These are phyloP conservation scores for Drosophila sproati DNA, from an alignment of 1,140 invertebrate species.

Conservation along the genomic window DNA sequence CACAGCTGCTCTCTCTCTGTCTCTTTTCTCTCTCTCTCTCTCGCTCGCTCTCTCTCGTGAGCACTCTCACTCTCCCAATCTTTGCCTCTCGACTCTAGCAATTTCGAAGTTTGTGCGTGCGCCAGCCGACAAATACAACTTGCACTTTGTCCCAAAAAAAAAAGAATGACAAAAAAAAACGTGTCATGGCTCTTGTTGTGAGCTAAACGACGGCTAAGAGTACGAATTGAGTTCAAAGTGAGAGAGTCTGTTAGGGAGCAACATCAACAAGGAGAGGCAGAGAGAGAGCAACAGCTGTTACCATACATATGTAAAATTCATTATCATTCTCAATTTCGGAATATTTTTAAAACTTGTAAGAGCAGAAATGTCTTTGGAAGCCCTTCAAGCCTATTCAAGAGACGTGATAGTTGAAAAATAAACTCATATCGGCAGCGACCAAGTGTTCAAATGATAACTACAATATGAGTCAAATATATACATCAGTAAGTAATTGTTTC, in stretches of 20 bases:
- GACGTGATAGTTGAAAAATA: too few species aligned
- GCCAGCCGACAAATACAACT: slow-evolving; percentile 33
- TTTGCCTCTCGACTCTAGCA: slow-evolving; percentile 22
- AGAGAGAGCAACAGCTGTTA: slow-evolving; percentile 58
- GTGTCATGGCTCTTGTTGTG: slow-evolving; percentile 37
- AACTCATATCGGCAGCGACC: too few species aligned
- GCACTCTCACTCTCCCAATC: not conserved
- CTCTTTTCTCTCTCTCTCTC: slow-evolving; percentile 17
- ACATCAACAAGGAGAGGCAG: not conserved
- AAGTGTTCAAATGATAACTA: too few species aligned
- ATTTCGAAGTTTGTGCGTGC: slow-evolving; percentile 53
- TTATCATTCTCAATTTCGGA: not conserved
- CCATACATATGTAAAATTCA: slow-evolving; percentile 15
- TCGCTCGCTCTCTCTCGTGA: not conserved
- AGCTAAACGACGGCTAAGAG: slow-evolving; percentile 34
- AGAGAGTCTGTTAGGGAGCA: slow-evolving; percentile 5
- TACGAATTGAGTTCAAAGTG: not conserved
- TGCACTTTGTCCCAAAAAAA: slow-evolving; percentile 67
- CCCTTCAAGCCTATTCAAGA: too few species aligned
- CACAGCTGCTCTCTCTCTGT: slow-evolving; percentile 18
- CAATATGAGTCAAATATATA: too few species aligned
- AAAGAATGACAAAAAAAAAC: slow-evolving; percentile 18
- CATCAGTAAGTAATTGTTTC: too few species aligned
- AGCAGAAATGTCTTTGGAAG: too few species aligned
- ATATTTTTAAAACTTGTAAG: not conserved